Conservation (phyloP, 2,888 invertebrate genomes). For the Punctoribates punctum region DNA sequence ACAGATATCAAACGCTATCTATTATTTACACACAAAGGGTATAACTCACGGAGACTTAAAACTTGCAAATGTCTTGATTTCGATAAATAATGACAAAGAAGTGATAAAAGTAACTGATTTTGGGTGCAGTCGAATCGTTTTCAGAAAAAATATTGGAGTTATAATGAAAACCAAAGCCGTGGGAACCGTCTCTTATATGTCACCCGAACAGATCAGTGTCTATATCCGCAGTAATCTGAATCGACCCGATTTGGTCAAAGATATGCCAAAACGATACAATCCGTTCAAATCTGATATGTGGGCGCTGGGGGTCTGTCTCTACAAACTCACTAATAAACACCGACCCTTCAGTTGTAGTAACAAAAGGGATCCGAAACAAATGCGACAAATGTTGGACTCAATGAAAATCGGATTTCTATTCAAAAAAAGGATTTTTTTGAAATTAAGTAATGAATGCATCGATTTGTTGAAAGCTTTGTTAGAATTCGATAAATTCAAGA, state of each 20-base stretch:
- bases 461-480: too few species aligned
- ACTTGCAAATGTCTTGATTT: background rate
- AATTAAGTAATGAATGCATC: too few species aligned
- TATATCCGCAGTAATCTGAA: background rate
- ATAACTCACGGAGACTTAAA: background rate
- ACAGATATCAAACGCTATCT: too few species aligned
- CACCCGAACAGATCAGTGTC: constrained; percentile 25
- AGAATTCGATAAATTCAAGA: too few species aligned
- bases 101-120: constrained; percentile 39
- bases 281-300: constrained; percentile 42
- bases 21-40: background rate
- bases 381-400: too few species aligned
- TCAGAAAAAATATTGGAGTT: constrained; percentile 26
- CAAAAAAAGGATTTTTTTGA: too few species aligned
- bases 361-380: too few species aligned
- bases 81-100: background rate
- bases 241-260: background rate
- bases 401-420: too few species aligned
- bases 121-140: constrained; percentile 37
- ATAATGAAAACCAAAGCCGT: constrained; percentile 8
- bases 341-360: too few species aligned
- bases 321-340: constrained; percentile 8
- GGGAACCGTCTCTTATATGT: constrained; percentile 42
- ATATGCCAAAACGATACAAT: constrained; percentile 18
- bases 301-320: constrained; percentile 43